Base-by-base conservation (phyloP, 2,888 invertebrate species). In the Drosophila neoperkinsi region DNA sequence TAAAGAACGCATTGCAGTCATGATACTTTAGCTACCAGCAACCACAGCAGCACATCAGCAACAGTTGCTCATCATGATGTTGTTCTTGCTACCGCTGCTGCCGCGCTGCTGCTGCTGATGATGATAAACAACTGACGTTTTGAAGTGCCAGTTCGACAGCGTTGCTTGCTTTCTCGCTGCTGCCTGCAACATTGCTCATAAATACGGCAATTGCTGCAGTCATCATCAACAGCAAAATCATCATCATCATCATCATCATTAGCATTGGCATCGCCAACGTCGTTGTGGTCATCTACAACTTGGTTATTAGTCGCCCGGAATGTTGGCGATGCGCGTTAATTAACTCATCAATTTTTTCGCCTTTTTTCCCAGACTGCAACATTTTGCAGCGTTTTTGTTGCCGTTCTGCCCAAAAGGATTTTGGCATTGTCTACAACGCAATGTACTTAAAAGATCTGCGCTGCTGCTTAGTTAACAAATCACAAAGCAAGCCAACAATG, bases 251-350 rank as follows among this genome's bases (percentile, higher is more conserved):
- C 46, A 52, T 30, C 25, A 25, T 18, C 63, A 33, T 46, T 10
- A 25, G 16, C 28, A 55, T 55, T 3, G 56, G 28, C 56, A 43
- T 57, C 43, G 57, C 31, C 49, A 43, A 57, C 64, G 38, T 69
- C 77, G 71, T 71, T 64, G 71, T 77, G 81, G 81, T 85, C 85
- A 79, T 88, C 88, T 88, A 86, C 88, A 86, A 86, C 71, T 89
- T 89, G 90, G 87, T 88, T 88, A 88, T 88, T 88, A 88, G 87
- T 88, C 85, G 90, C 78, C 80, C 82, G 87, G 87, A 88, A 88
- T 88, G 87, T 81, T 88, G 90, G 84, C 90, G 82, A 88, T 88
- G 87, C 90, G 90, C 87, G 87, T 88, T 88, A 88, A 88, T 88
- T 88, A 88, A 88, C 87, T 88, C 88, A 88, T 88, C 87, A 88